These are phyloP conservation scores for Arenaria interpres DNA, from an alignment of 2,113 vertebrate species.

Conservation along the genomic window DNA sequence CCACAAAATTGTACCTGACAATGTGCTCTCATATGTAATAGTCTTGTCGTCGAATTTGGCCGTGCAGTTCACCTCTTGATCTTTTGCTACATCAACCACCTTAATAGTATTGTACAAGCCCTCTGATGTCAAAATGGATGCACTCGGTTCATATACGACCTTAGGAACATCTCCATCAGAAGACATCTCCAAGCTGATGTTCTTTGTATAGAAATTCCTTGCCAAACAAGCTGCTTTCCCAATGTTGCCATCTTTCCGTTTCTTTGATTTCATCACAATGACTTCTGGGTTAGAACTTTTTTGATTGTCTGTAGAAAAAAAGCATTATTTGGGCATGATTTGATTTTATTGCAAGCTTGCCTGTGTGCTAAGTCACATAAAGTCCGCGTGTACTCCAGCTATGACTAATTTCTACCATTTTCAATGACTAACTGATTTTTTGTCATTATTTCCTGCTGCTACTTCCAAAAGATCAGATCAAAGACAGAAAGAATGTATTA, in stretches of 20 bases:
- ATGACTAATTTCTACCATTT: neutral
- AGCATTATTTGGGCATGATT: neutral
- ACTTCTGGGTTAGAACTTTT: constrained; percentile 1
- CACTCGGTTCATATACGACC: neutral
- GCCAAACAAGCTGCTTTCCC: constrained; percentile 61
- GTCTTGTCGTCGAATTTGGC: fast-evolving
- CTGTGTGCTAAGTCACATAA: neutral
- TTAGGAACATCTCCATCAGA: no score
- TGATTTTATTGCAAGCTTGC: neutral
- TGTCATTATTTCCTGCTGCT: neutral
- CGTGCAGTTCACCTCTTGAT: fast-evolving
- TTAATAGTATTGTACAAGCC: constrained; percentile 34
- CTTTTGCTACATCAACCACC: neutral
- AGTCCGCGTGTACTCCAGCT: neutral
- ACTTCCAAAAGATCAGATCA: neutral
- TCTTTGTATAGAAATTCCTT: constrained; percentile 51
- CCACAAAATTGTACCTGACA: neutral
- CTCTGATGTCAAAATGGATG: neutral
- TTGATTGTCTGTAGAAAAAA: neutral
- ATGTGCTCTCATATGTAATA: fast-evolving
- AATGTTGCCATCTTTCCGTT: neutral
- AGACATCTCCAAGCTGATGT: neutral
- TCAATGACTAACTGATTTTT: neutral
- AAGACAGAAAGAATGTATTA: neutral
- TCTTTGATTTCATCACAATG: constrained; percentile 55